Base-by-base conservation (phyloP, 1,140 invertebrate species). In the Protaetia brevitarsis region DNA sequence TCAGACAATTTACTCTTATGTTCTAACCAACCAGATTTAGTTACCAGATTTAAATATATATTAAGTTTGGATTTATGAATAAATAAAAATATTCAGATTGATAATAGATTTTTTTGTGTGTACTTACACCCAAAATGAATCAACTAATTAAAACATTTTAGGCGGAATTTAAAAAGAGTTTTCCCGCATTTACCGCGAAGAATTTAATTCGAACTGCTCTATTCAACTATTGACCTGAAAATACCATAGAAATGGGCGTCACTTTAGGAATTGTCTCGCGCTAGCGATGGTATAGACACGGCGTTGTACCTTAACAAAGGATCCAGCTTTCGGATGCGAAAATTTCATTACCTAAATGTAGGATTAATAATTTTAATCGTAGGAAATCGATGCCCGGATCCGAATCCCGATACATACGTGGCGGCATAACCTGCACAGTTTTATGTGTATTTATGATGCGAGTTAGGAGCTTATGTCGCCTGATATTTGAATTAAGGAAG, bases 401-500 rank as follows among this genome's bases (percentile, higher is more conserved):
- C n/a, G n/a, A n/a, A n/a, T n/a, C n/a, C n/a, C n/a, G 11, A 7
- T 23, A 30, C 23, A 58, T 58, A 23, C 21, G 29, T 58, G 7
- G 31, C 7, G 31, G 31, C 7, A 28, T 58, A 23, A 28, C 13
- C 6, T 1, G 26, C 23, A 10, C 5, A 13, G 41, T 1, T 45
- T 13, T 30, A 27, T 58, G 23, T 64, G 67, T 65, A 67, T 67
- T 70, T 61, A n/a, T n/a, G n/a, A n/a, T n/a, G n/a, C n/a, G n/a
- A 61, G 59, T 61, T 34, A 23, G 6, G 21, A 51, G 59, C 71
- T 75, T 69, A 73, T 72, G 71, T 72, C 71, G 69, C 72, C n/a
- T 66, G 68, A 72, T 72, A 71, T 58, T 29, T 66, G 37, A 68
- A 58, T 37, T 68, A 69, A 70, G 72, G 68, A 75, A 73, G 69